Base-by-base conservation (phyloP, 2,113 vertebrate genomes). In the Motacilla tschutschensis region DNA sequence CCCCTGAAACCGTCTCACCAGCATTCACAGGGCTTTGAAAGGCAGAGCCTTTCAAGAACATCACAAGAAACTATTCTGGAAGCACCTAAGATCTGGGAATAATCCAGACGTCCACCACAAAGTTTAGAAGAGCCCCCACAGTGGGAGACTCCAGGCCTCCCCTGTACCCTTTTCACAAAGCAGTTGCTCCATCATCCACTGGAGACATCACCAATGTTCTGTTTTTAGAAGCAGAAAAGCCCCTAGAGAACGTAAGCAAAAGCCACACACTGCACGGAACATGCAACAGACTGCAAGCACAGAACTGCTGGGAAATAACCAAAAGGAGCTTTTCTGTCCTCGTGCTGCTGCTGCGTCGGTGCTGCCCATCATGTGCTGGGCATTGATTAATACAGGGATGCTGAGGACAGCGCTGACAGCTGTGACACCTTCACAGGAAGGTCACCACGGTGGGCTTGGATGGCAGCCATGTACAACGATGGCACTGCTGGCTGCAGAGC, bases 341-440 rank as follows among this genome's bases (percentile, higher is more conserved):
- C 4, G 4, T 0, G 3, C 21, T 31, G 26, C 33, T 0, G 1
- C 43, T 1, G 12, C 41, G 31, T 9, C 0, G 0, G 17, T 15
- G 51, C 17, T 7, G 16, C 26, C 29, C 26, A 14, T 29, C 44
- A 33, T 0, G 0, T 3, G 12, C 28, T 41, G 54, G 67, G 25
- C 48, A 38, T 2, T 0, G 1, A 70, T 18, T 20, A 66, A 58
- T 53, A 18, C 43, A 28, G 40, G 7, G 48, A 62, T n/a, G 48
- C 48, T 70, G 55, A 78, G 50, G 75, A 47, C 47, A 60, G 79
- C 0, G 0, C 26, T 2, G 2, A 36, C 0, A 5, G 76, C 57
- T n/a, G 38, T 24, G 66, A 62, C 0, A 1, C 22, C 58, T 54
- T 67, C 4, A 9, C 4, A 4, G 28, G 31, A 50, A 76, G 54